Percentiles rank a stretch among this genome's conserved stretches.
phyloP scores from a whole-genome alignment of 2,797 vertebrate genomes.

The Ispidina picta region DNA sequence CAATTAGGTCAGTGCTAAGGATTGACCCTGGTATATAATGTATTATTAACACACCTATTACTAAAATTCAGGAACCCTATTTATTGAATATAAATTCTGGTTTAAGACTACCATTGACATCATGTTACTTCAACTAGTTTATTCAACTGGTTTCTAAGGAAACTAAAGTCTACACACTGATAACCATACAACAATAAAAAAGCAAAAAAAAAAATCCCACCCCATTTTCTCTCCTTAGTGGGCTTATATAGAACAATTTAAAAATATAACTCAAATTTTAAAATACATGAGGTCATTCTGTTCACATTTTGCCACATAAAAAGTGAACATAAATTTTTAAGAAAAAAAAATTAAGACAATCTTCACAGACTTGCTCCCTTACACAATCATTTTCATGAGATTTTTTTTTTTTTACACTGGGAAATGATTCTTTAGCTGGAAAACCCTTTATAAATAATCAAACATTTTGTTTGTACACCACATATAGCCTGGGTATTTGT shows the following conservation, averaged over 20 bases:
- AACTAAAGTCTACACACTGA: background rate
- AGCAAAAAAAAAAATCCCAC: background rate
- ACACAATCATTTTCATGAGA: background rate
- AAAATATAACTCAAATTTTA: slow-evolving; percentile 67
- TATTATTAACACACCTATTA: background rate
- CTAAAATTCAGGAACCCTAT: slow-evolving; percentile 32
- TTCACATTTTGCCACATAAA: slow-evolving; percentile 51
- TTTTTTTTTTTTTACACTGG: slow-evolving; percentile 2
- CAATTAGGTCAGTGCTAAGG: background rate
- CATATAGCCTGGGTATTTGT: slow-evolving; percentile 28
- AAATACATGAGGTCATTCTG: slow-evolving; percentile 44
- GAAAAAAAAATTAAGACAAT: background rate
- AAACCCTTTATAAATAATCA: slow-evolving; percentile 43
- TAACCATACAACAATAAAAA: background rate
- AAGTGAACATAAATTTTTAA: slow-evolving; percentile 13
- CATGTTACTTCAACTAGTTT: slow-evolving; percentile 31
- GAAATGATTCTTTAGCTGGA: slow-evolving; percentile 34
- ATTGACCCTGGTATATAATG: background rate
- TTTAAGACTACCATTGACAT: slow-evolving; percentile 63
- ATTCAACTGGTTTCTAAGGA: slow-evolving; percentile 13
- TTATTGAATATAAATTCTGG: slow-evolving; percentile 42
- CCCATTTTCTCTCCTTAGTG: background rate
- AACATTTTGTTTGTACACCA: slow-evolving; percentile 44
- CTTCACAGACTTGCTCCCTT: slow-evolving; percentile 7
- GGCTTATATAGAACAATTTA: background rate